A percentile compares a stretch with the other conserved stretches of the same genome.
Evolutionary conservation across 2,797 vertebrate species (phyloP).

Genomic region (Gymnothorax reevesii): DNA sequence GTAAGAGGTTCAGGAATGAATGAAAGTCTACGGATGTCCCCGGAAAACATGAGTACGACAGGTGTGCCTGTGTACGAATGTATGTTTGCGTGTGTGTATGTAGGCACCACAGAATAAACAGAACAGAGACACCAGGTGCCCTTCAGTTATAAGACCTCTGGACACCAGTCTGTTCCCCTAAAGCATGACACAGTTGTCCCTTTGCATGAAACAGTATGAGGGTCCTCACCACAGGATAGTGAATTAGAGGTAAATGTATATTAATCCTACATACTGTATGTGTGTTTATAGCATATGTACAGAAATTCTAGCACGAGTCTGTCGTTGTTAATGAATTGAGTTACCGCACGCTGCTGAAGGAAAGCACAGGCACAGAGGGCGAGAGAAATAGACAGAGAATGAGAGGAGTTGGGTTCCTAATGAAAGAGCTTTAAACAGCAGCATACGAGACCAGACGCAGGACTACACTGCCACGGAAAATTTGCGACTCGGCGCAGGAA

Average conservation of each 20-base stretch:
- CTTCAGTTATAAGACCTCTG: conserved; percentile 50
- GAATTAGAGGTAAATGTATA: background rate
- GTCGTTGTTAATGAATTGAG: background rate
- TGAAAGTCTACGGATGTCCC: too few relatives aligned
- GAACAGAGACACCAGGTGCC: conserved; percentile 57
- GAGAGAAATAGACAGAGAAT: background rate
- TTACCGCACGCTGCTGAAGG: background rate
- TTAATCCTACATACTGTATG: background rate
- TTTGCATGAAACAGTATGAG: conserved; percentile 27
- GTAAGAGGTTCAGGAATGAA: too few relatives aligned
- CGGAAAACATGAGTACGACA: too few relatives aligned
- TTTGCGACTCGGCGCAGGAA: conserved; percentile 55
- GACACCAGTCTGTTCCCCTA: conserved; percentile 24
- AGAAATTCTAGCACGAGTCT: conserved; percentile 14
- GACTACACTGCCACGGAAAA: conserved; percentile 56
- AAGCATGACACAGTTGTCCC: conserved; percentile 36
- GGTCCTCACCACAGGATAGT: conserved; percentile 25
- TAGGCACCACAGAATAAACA: conserved; percentile 46
- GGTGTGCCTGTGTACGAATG: too few relatives aligned
- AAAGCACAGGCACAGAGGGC: background rate
- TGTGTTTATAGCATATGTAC: conserved; percentile 1
- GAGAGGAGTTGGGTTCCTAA: background rate
- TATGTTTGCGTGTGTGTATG: background rate
- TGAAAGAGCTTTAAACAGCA: conserved; percentile 35
- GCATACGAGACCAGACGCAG: conserved; percentile 40